These are phyloP conservation scores for Parazoanthus atlanticus DNA, from an alignment of 92 coral and sea anemone species.

Conservation along the genomic window DNA sequence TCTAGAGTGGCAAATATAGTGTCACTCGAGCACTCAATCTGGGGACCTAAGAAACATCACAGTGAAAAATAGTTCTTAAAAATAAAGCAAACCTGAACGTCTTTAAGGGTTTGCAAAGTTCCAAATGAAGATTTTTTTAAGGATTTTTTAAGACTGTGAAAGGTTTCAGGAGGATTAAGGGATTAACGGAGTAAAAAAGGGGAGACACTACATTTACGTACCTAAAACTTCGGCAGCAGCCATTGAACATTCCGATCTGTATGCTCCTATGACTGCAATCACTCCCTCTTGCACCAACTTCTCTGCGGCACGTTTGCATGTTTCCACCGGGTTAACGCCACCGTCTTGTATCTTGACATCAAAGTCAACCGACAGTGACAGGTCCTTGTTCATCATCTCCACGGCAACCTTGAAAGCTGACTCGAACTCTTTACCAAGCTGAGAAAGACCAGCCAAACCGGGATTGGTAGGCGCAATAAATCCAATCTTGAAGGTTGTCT, in stretches of 20 bases:
- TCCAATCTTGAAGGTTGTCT: conserved; percentile 94
- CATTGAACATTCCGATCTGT: conserved; percentile 88
- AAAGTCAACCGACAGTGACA: conserved; percentile 87
- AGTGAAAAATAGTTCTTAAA: too few species aligned
- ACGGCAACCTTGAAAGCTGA: conserved; percentile 87
- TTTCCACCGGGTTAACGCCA: conserved; percentile 75
- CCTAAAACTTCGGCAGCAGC: conserved; percentile 91
- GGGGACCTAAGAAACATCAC: too few species aligned
- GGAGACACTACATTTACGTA: conserved; percentile 28
- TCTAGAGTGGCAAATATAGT: too few species aligned
- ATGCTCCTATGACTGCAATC: conserved; percentile 95
- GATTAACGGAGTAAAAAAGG: neutral
- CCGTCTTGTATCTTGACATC: conserved; percentile 82
- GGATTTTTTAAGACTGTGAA: neutral
- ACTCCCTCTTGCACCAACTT: conserved; percentile 88
- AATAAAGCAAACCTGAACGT: neutral
- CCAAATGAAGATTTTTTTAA: neutral
- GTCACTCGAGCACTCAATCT: too few species aligned
- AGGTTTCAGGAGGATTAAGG: neutral
- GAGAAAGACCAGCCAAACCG: conserved; percentile 87
- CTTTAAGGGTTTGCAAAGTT: neutral
- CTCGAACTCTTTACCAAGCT: conserved; percentile 86
- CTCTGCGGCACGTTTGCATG: conserved; percentile 86
- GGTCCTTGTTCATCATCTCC: conserved; percentile 95
- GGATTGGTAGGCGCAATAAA: conserved; percentile 92